Evolutionary conservation across 1,140 invertebrate genomes (phyloP).

Genomic region (Eurosta solidaginis): DNA sequence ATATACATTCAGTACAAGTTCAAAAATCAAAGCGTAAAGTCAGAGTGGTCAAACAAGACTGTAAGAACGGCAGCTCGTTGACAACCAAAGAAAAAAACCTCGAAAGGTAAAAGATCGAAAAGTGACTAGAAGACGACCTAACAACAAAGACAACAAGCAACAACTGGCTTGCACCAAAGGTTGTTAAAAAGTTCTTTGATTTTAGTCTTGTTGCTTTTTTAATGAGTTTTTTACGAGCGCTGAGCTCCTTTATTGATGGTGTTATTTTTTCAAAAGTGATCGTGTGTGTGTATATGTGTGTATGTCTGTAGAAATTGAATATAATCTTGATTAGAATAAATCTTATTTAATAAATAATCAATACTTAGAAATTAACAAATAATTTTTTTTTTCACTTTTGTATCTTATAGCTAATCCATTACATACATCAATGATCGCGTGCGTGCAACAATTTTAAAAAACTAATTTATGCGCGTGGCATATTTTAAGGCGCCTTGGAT

Average conservation of each 20-base stretch:
- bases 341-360: neutral
- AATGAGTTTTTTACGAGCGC: neutral
- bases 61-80: neutral
- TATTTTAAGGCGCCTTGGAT: neutral
- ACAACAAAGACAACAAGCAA: neutral
- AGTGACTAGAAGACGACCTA: conserved; percentile 9
- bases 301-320: too few species aligned
- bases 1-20: conserved; percentile 25
- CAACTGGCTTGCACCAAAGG: conserved; percentile 12
- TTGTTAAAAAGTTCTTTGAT: conserved; percentile 14
- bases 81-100: neutral
- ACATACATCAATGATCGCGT: neutral
- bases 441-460: neutral
- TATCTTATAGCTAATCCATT: conserved; percentile 12
- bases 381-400: conserved; percentile 2
- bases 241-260: neutral
- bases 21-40: conserved; percentile 24
- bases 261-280: too few species aligned
- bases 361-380: neutral
- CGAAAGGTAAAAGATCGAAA: neutral
- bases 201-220: neutral
- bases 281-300: too few species aligned
- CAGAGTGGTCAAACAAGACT: neutral
- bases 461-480: neutral
- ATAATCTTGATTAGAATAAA: neutral